Evolutionary conservation across 2,888 invertebrate genomes (phyloP), one percentile per base, ranked within the genome.

Genomic region (Mechanitis mazaeus): DNA sequence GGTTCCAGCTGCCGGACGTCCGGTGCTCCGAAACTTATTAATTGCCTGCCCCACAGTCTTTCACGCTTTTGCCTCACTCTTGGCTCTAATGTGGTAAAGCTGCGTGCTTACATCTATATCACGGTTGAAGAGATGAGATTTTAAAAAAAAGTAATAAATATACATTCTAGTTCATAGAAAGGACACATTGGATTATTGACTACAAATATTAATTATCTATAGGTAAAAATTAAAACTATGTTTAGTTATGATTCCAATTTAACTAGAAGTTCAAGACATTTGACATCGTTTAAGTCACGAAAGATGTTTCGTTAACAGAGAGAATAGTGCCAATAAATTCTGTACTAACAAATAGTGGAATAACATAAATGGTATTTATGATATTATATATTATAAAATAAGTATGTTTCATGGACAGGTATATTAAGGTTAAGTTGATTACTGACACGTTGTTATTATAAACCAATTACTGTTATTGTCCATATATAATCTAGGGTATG

Each of bases 1-100:
- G 86, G 87, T 87, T 82, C 74, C 75, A 76, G 72, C 72, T 75
- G 73, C 77, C 82, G 85, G 84, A 85, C 72, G 73, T 84, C 84
- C 85, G 82, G 79, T 70, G 73, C 77, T 58, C 50, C 57, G 35
- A 57, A 57, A 58, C 58, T 58, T 58, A 58, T 58, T 58, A 58
- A 58, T 58, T 58, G 58, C 53, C 50, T 50, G 50, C 58, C 50
- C 50, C 31, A 50, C 28, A 31, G 50, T 58, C 58, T 53, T 58
- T 50, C 28, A 58, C 11, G 12, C 38, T 53, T 28, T 58, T 38
- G 50, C 50, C 58, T 38, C 12, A 50, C 58, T 58, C 58, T 58
- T 50, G 47, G 31, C 50, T 58, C 38, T 58, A 50, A 58, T 42
- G 50, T 38, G 50, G 31, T 50, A 50, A 50, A 31, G 31, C 5